These are phyloP conservation scores for Platyura marginata DNA, from an alignment of 1,140 invertebrate species.

Conservation along the genomic window DNA sequence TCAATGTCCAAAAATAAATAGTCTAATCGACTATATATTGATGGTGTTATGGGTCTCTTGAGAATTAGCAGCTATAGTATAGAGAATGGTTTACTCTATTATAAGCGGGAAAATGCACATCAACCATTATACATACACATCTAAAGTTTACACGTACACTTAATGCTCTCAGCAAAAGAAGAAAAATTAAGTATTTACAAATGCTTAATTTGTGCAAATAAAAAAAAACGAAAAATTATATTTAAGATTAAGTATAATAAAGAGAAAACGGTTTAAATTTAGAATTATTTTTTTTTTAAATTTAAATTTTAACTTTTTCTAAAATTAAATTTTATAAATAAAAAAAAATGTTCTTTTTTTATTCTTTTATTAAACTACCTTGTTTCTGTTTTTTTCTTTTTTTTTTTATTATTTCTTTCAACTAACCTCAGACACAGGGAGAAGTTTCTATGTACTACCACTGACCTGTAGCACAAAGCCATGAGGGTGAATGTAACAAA, in stretches of 20 bases:
- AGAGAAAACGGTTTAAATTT: background rate
- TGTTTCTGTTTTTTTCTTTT: slow-evolving; percentile 8
- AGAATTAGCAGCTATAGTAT: too few species aligned
- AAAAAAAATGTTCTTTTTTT: background rate
- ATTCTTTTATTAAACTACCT: slow-evolving; percentile 4
- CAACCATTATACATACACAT: too few species aligned
- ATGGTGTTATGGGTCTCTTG: too few species aligned
- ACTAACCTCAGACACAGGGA: slow-evolving; percentile 93
- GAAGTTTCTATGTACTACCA: slow-evolving; percentile 95
- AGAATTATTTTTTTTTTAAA: background rate
- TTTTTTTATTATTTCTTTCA: slow-evolving; percentile 15
- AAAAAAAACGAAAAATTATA: background rate
- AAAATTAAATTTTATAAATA: background rate
- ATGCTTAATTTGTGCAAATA: too few species aligned
- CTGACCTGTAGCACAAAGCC: slow-evolving; percentile 98
- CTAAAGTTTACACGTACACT: too few species aligned
- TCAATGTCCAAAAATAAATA: too few species aligned
- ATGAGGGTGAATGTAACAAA: slow-evolving; percentile 95
- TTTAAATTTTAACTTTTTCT: background rate
- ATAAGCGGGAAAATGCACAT: too few species aligned
- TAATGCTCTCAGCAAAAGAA: too few species aligned
- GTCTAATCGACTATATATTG: too few species aligned
- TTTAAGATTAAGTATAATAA: background rate
- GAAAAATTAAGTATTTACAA: too few species aligned
- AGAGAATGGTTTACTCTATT: too few species aligned